These are phyloP conservation scores for Phalloptychus januarius DNA, from an alignment of 2,797 vertebrate genomes.

Conservation along the genomic window DNA sequence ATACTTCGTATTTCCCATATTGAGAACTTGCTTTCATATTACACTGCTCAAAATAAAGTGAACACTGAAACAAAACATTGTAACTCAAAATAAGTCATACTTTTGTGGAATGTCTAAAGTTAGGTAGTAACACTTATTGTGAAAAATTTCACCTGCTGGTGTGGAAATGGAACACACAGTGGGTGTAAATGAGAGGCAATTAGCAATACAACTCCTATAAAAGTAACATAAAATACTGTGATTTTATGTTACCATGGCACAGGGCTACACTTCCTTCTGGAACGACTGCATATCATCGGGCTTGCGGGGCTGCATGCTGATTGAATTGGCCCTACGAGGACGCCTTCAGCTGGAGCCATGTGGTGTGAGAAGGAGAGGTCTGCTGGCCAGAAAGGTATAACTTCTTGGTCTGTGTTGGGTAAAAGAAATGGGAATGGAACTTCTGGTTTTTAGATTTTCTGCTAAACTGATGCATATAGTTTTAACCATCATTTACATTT, in stretches of 20 bases:
- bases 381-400: constrained; percentile 91
- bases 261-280: constrained; percentile 99
- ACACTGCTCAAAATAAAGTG: too few species aligned
- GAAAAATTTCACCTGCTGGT: too few species aligned
- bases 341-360: constrained; percentile 92
- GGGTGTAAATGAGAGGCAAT: too few species aligned
- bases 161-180: too few species aligned
- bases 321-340: constrained; percentile 91
- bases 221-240: neutral
- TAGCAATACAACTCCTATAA: too few species aligned
- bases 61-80: too few species aligned
- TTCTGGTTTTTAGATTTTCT: neutral
- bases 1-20: neutral
- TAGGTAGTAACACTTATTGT: too few species aligned
- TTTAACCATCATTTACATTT: neutral
- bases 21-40: neutral
- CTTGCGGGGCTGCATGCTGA: constrained; percentile 95
- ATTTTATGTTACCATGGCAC: constrained; percentile 51
- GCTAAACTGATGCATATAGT: neutral
- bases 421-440: neutral
- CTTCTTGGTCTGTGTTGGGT: neutral
- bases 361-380: constrained; percentile 95
- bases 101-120: too few species aligned
- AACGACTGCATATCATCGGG: constrained; percentile 98
- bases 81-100: too few species aligned